Conservation (phyloP, 2,888 invertebrate genomes). For the Nymphalis polychloros region DNA sequence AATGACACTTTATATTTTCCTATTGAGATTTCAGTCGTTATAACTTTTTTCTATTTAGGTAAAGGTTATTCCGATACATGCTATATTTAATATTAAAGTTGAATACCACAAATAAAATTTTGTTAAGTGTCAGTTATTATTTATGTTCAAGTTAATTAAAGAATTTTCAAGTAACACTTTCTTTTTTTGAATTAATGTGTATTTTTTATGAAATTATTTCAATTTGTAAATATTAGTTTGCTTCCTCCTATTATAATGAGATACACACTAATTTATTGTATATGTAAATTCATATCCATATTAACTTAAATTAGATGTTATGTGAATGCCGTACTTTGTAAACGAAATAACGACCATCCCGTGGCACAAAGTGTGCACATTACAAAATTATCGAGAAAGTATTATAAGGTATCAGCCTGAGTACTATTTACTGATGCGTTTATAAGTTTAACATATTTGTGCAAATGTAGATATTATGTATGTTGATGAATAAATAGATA, state of each 20-base stretch:
- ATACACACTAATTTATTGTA: constrained; percentile 67
- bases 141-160: constrained; percentile 13
- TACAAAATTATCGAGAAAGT: constrained; percentile 64
- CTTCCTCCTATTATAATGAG: constrained; percentile 54
- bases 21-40: constrained; percentile 17
- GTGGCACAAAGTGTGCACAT: constrained; percentile 53
- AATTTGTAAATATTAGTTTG: constrained; percentile 78
- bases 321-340: constrained; percentile 59
- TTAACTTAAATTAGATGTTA: constrained; percentile 64
- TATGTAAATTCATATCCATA: constrained; percentile 66
- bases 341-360: constrained; percentile 29
- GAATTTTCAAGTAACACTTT: constrained; percentile 14
- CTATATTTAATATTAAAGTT: constrained; percentile 16
- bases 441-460: constrained; percentile 76
- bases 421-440: constrained; percentile 69
- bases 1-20: constrained; percentile 36
- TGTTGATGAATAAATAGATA: constrained; percentile 82
- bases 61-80: constrained; percentile 19
- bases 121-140: constrained; percentile 20
- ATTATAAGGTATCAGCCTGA: constrained; percentile 65
- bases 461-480: constrained; percentile 82
- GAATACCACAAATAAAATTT: constrained; percentile 2
- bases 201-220: constrained; percentile 45
- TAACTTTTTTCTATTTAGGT: constrained; percentile 17
- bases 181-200: constrained; percentile 29